Evolutionary conservation across 2,888 invertebrate genomes (phyloP), one percentile per base, ranked within the genome.

Genomic region (Xanthia icteritia): DNA sequence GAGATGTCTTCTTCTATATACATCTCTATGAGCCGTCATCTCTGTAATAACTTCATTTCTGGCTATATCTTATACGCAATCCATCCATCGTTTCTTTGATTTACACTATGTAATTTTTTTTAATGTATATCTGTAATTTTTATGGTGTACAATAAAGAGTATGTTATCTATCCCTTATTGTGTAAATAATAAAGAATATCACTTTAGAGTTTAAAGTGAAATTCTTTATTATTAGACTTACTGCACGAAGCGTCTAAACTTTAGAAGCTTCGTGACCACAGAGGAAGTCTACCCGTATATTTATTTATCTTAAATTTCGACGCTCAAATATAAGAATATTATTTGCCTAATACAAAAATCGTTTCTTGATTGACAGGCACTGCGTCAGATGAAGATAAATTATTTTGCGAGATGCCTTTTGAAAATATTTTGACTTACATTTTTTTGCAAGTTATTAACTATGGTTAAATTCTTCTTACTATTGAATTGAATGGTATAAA

Each of bases 351-450:
- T 63, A 73, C 69, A 75, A 86, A 70, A 76, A 65, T 80, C 23
- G 78, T 64, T 54, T 61, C 17, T 48, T 87, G 87, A 87, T 79
- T 81, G 86, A 85, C 87, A 78, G 81, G 1, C 61, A 58, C 31
- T 65, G 31, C 31, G 75, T 58, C 51, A 67, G 79, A 77, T 72
- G 83, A 85, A 79, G 82, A 81, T 79, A 73, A 75, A 85, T 85
- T 54, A 75, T 73, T 67, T 66, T 31, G 31, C 51, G 54, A 73
- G 70, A 63, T 66, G 15, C 51, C 63, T 77, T 76, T 87, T 79
- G 56, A 76, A 87, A 80, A 85, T 85, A 81, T 89, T 87, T 81
- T 79, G 86, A 87, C 78, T 82, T 13, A 8, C 0, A 48, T 67
- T 80, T 84, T 72, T 84, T 87, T 73, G 69, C 63, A 23, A 54